Conservation (phyloP, 2,888 invertebrate genomes). For the Epistrophe grossulariae region DNA sequence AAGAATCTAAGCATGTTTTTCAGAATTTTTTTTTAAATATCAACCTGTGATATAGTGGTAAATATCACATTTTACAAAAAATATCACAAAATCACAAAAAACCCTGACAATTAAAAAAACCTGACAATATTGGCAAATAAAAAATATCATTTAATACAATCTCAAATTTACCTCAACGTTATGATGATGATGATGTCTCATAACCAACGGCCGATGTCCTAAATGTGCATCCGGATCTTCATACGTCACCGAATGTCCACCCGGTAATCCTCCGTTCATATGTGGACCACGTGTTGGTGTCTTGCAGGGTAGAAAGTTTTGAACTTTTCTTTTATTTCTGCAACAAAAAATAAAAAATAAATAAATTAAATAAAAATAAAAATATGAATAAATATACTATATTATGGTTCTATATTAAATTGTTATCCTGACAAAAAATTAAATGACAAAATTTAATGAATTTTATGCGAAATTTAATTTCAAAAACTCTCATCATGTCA, state of each 20-base stretch:
- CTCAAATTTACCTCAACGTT: constrained; percentile 82
- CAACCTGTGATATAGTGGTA: no score
- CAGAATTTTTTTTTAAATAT: no score
- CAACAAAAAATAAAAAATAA: constrained; percentile 77
- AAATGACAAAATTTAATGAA: constrained; percentile 50
- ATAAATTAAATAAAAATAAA: background rate
- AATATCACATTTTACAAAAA: no score
- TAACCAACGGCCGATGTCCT: constrained; percentile 84
- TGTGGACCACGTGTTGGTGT: constrained; percentile 87
- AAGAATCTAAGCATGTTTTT: no score
- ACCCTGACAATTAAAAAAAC: background rate
- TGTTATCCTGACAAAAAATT: constrained; percentile 8
- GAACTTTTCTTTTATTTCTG: constrained; percentile 94
- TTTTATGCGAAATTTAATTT: constrained; percentile 56
- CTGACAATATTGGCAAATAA: background rate
- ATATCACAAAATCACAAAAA: background rate
- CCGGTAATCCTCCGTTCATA: constrained; percentile 81
- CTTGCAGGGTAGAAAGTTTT: constrained; percentile 93
- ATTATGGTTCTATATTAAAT: background rate
- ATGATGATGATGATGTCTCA: constrained; percentile 84
- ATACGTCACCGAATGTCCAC: constrained; percentile 88
- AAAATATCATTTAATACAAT: background rate
- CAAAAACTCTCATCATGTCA: constrained; percentile 34
- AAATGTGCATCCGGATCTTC: constrained; percentile 90
- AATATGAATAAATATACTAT: background rate